These are phyloP conservation scores for Cantharis rustica DNA, from an alignment of 2,888 invertebrate species.

Conservation along the genomic window DNA sequence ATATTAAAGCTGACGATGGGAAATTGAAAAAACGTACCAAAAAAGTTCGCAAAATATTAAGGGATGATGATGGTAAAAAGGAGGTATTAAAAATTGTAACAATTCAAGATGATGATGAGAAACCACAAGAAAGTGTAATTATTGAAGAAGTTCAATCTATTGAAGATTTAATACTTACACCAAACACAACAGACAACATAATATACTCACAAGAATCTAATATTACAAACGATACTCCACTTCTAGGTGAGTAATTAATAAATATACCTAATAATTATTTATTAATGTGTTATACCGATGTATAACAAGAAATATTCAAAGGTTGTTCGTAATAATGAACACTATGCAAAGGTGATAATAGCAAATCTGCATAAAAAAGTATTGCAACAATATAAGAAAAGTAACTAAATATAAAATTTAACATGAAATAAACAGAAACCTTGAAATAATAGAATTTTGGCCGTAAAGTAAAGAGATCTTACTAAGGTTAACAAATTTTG, in stretches of 20 bases:
- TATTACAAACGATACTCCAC: background rate
- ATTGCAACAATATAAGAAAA: too few species aligned
- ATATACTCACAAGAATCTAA: background rate
- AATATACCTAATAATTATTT: background rate
- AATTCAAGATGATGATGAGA: conserved; percentile 41
- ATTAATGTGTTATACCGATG: background rate
- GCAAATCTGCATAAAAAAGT: background rate
- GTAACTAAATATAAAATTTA: too few species aligned
- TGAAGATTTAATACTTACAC: background rate
- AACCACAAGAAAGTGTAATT: conserved; percentile 35
- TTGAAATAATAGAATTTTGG: too few species aligned
- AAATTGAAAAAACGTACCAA: conserved; percentile 36
- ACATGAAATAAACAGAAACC: too few species aligned
- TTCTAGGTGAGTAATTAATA: background rate
- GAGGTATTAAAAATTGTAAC: conserved; percentile 29
- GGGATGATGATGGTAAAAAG: conserved; percentile 13
- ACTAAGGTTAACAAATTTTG: too few species aligned
- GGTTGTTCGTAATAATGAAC: background rate
- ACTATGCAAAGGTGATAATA: background rate
- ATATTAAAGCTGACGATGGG: conserved; percentile 37
- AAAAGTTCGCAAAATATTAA: conserved; percentile 22
- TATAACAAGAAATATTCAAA: background rate
- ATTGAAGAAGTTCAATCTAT: conserved; percentile 33
- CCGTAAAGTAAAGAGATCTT: too few species aligned
- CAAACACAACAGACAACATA: background rate